These are phyloP conservation scores for Micrasema minimum DNA, from an alignment of 1,140 invertebrate species.

Conservation along the genomic window DNA sequence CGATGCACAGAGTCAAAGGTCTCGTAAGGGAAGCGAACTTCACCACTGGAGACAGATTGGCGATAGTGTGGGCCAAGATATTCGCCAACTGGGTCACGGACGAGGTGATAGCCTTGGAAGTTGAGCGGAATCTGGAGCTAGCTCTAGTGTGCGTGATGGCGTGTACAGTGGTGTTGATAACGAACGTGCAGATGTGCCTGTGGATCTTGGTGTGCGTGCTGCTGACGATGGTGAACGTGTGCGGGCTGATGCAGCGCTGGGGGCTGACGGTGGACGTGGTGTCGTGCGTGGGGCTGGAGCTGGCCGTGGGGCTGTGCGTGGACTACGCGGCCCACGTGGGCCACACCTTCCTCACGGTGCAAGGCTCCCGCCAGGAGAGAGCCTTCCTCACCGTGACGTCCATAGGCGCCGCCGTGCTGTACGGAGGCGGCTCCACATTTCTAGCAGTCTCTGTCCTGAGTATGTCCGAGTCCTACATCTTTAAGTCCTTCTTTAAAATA, in stretches of 20 bases:
- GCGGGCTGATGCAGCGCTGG: conserved; percentile 84
- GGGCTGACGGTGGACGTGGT: conserved; percentile 87
- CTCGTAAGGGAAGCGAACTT: conserved; percentile 69
- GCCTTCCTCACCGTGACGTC: conserved; percentile 76
- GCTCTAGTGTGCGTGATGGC: conserved; percentile 84
- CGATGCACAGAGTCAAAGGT: conserved; percentile 74
- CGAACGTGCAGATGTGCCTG: conserved; percentile 80
- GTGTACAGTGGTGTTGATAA: conserved; percentile 82
- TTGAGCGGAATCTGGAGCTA: conserved; percentile 82
- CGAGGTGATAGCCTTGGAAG: conserved; percentile 80
- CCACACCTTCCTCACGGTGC: conserved; percentile 78
- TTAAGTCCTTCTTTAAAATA: conserved; percentile 84
- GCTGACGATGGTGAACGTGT: conserved; percentile 82
- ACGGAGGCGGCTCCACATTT: conserved; percentile 83
- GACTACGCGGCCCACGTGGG: conserved; percentile 91
- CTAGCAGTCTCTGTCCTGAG: conserved; percentile 79
- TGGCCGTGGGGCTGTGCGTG: conserved; percentile 89
- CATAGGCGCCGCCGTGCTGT: conserved; percentile 83
- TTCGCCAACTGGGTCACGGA: conserved; percentile 83
- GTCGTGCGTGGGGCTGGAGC: conserved; percentile 84
- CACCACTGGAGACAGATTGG: conserved; percentile 69
- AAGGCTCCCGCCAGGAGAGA: conserved; percentile 70
- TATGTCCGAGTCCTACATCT: conserved; percentile 81
- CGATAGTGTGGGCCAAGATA: conserved; percentile 75
- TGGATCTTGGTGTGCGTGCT: conserved; percentile 84